Base-by-base conservation (phyloP, 2,113 vertebrate genomes). In the Cricetomys ansorgei region DNA sequence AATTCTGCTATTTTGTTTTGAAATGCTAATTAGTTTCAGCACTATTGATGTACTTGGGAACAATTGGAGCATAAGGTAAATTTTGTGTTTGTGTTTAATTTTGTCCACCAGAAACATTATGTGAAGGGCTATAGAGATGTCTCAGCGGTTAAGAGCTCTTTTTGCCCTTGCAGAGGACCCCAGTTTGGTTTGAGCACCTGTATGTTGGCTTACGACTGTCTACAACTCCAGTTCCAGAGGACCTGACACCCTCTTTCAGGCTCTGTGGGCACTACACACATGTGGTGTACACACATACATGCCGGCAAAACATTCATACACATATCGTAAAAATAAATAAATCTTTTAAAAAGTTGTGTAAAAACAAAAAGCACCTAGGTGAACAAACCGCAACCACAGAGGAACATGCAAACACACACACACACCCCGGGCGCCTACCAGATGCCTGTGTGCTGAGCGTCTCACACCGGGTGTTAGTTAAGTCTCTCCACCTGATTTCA, bases 401-500 rank as follows among this genome's bases (percentile, higher is more conserved):
- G 34, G 53, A 21, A 59, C 53, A 48, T 4, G 12, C 16, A n/a
- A 50, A 19, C 6, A n/a, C n/a, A 21, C 3, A 11, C 13, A 37
- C 12, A 21, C 27, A 62, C 40, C 27, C 27, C 53, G 17, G 70
- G n/a, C 17, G 7, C 5, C 34, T 16, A 12, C 45, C 64, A 40
- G 29, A 19, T 9, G 57, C 45, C 45, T 34, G 40, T 16, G 50
- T 11, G 1, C 43, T 4, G 2, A 0, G 3, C 0, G 16, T 9
- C 73, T 40, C 27, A 21, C 0, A 21, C 23, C 29, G 17, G 0
- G 4, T 9, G 4, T 25, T 15, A n/a, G n/a, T n/a, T n/a, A n/a
- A n/a, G n/a, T 1, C 27, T 50, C 40, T 27, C 34, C 37, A 7
- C 65, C 40, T 0, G 0, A 76, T 17, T 90, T 69, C 50, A 79